A percentile compares a stretch with the other conserved stretches of the same genome.
Evolutionary conservation across 2,797 vertebrate species (phyloP).

Genomic region (Ctenopoma kingsleyae): DNA sequence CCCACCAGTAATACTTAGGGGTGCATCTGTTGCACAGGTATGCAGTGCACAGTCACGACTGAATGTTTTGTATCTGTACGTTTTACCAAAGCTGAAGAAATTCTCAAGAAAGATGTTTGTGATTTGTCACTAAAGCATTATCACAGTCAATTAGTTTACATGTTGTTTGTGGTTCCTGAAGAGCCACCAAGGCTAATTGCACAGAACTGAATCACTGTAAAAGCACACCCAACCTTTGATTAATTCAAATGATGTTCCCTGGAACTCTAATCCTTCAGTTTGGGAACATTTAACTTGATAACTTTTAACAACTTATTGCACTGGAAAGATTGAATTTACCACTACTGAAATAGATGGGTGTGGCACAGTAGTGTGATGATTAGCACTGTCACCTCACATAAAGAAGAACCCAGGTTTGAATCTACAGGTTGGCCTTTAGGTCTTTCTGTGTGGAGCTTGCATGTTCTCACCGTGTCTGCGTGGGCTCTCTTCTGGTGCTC

Average conservation of each 20-base stretch:
- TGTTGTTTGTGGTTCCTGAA: not conserved
- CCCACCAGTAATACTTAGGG: not conserved
- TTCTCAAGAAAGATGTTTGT: not conserved
- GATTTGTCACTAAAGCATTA: slow-evolving; percentile 8
- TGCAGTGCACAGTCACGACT: not conserved
- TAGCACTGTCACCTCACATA: too few relatives aligned
- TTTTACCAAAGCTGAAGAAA: slow-evolving; percentile 8
- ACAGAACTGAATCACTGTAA: too few relatives aligned
- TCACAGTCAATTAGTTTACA: not conserved
- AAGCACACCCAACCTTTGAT: not conserved
- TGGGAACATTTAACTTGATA: not conserved
- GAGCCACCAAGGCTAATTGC: too few relatives aligned
- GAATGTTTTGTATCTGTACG: not conserved
- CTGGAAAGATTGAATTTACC: slow-evolving; percentile 28
- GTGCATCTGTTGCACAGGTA: slow-evolving; percentile 6
- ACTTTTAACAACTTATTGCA: too few relatives aligned
- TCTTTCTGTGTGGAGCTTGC: too few relatives aligned
- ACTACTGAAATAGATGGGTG: slow-evolving; percentile 39
- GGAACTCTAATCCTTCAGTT: not conserved
- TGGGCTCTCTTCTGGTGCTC: too few relatives aligned
- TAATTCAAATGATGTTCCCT: slow-evolving; percentile 1
- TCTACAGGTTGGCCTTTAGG: too few relatives aligned
- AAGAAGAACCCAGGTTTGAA: too few relatives aligned
- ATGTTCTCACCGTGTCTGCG: too few relatives aligned
- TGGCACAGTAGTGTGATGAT: too few relatives aligned